Evolutionary conservation across 2,797 vertebrate species (phyloP), one percentile per base, ranked within the genome.

Genomic region (Sebastes trivittatus): DNA sequence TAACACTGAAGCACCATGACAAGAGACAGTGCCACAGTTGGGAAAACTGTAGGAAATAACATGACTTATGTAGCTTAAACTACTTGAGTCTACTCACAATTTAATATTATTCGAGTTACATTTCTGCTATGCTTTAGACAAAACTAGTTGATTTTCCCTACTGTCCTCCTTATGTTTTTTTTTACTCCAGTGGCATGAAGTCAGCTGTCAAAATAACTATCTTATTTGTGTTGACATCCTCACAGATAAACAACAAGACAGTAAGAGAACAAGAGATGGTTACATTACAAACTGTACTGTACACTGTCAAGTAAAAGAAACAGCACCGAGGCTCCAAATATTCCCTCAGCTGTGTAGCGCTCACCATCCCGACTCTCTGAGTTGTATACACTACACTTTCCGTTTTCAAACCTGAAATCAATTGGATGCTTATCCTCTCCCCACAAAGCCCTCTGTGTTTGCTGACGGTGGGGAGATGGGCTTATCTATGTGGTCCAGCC

Each of bases 401-500:
- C 75, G 75, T 93, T 92, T 91, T 84, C 75, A 82, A 82, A 88
- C 81, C 78, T 87, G 74, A 86, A 94, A 92, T 94, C 89, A 90
- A 89, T 77, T 78, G 80, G 89, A 91, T 90, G 80, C 85, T 93
- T 93, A 88, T 94, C 78, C 87, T 65, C 30, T 75, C 22, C 62
- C 64, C 77, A 90, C 85, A 91, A 94, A 90, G 90, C 78, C 78
- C 60, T 29, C 68, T 87, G 79, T 92, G 81, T 93, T 82, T 88
- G 78, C 87, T 84, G 90, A 81, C 79, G 72, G 73, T 67, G 69
- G 49, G 75, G 75, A 88, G 81, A 89, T 73, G 80, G 62, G 90
- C 90, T 95, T 95, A 95, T 95, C 94, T 93, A 82, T 88, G 81
- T 80, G 75, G 89, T 84, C 89, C 93, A 95, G 94, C 87, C 77